A percentile compares a stretch with the other conserved stretches of the same genome.
Conservation (phyloP, 2,797 vertebrate genomes). For the Chanos chanos region DNA sequence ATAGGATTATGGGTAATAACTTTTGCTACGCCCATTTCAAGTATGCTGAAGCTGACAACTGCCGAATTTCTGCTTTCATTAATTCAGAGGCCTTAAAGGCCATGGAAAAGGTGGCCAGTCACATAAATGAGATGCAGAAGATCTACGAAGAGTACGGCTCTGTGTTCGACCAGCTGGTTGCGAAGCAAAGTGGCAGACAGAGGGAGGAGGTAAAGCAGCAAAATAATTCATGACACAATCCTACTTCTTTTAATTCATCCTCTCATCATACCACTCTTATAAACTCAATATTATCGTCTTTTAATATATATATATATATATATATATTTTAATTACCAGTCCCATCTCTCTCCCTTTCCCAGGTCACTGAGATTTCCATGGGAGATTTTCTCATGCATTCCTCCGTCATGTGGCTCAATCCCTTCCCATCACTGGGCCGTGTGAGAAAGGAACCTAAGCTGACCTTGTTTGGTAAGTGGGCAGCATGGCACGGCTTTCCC, state of each 20-base stretch:
- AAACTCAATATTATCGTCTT: neutral
- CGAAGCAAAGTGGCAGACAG: conserved; percentile 86
- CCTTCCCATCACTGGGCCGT: conserved; percentile 86
- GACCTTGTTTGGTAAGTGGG: conserved; percentile 87
- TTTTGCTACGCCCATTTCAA: too few species aligned
- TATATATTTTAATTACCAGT: neutral
- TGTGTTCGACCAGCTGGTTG: conserved; percentile 93
- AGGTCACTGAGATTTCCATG: conserved; percentile 98
- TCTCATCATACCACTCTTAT: neutral
- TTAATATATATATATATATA: too few species aligned
- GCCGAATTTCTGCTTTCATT: neutral
- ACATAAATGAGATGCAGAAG: conserved; percentile 99
- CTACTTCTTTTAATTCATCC: neutral
- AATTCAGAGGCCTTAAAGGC: conserved; percentile 89
- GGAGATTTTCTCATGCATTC: conserved; percentile 96
- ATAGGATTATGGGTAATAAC: too few species aligned
- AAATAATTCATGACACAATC: neutral
- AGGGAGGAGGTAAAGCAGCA: conserved; percentile 84
- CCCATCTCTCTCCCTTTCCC: neutral
- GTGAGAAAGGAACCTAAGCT: conserved; percentile 92
- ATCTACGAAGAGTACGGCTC: conserved; percentile 96
- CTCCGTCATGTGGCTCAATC: conserved; percentile 90
- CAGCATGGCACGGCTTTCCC: too few species aligned
- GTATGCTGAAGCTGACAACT: neutral
- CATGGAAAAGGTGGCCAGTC: conserved; percentile 98